Percentiles rank a stretch among this genome's conserved stretches.
Conservation (phyloP, 1,140 invertebrate genomes). For the Chironomus striatipennis region DNA sequence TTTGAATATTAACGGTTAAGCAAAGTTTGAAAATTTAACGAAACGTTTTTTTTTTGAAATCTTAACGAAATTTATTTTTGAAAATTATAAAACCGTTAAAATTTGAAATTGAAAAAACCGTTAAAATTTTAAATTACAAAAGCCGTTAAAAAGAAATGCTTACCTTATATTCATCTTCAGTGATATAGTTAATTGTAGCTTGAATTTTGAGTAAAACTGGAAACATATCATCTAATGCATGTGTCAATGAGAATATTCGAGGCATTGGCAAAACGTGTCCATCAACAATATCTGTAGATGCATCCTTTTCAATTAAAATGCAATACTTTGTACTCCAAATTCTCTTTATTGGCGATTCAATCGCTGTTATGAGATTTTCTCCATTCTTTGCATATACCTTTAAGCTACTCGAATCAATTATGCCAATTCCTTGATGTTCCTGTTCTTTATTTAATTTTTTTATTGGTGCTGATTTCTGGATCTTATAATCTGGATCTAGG, state of each 20-base stretch:
- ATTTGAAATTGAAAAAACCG: no score
- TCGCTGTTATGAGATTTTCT: constrained; percentile 68
- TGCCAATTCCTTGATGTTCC: constrained; percentile 48
- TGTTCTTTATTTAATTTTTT: constrained; percentile 28
- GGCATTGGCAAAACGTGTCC: constrained; percentile 44
- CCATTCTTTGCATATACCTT: constrained; percentile 71
- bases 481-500: constrained; percentile 22
- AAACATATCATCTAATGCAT: constrained; percentile 82
- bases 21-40: no score
- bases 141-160: no score
- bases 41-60: no score
- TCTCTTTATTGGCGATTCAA: constrained; percentile 74
- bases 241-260: constrained; percentile 70
- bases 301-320: constrained; percentile 62
- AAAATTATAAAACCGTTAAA: no score
- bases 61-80: no score
- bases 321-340: constrained; percentile 72
- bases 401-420: constrained; percentile 67
- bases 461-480: constrained; percentile 32
- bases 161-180: constrained; percentile 47
- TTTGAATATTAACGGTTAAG: no score
- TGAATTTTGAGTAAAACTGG: constrained; percentile 64
- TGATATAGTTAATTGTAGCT: constrained; percentile 44
- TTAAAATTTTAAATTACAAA: no score
- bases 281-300: constrained; percentile 33